These are phyloP conservation scores for Siniperca chuatsi DNA, from an alignment of 2,113 vertebrate genomes.

Conservation along the genomic window DNA sequence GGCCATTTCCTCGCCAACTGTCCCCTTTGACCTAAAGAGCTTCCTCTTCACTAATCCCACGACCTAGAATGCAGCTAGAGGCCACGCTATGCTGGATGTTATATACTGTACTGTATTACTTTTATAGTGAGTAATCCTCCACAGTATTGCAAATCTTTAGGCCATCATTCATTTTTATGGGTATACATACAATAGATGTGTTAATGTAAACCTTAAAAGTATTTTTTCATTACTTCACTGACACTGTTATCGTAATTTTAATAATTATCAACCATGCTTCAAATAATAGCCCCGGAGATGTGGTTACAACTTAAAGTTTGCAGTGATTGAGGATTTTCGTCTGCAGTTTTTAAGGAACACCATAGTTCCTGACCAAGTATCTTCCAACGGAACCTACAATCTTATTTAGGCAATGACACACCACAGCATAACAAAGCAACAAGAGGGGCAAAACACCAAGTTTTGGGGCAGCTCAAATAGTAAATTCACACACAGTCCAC, in stretches of 20 bases:
- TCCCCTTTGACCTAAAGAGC: no score
- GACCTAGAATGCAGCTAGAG: no score
- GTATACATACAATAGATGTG: neutral
- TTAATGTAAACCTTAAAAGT: neutral
- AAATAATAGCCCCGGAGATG: neutral
- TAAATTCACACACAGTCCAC: neutral
- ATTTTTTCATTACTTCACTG: neutral
- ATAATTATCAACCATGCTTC: neutral
- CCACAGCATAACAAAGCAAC: neutral
- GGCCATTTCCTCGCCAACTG: no score
- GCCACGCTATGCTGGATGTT: no score
- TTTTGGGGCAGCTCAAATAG: neutral
- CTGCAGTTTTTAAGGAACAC: neutral
- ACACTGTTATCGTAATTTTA: no score
- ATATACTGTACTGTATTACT: no score
- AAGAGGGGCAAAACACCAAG: neutral
- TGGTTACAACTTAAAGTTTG: neutral
- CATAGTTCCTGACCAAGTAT: neutral
- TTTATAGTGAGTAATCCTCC: neutral
- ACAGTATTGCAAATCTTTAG: neutral
- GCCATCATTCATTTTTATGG: neutral
- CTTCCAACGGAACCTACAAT: neutral
- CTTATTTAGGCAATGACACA: neutral
- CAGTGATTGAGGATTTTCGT: neutral
- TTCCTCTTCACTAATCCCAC: no score